phyloP scores from a whole-genome alignment of 2,113 vertebrate genomes.

The Hyperoodon ampullatus region DNA sequence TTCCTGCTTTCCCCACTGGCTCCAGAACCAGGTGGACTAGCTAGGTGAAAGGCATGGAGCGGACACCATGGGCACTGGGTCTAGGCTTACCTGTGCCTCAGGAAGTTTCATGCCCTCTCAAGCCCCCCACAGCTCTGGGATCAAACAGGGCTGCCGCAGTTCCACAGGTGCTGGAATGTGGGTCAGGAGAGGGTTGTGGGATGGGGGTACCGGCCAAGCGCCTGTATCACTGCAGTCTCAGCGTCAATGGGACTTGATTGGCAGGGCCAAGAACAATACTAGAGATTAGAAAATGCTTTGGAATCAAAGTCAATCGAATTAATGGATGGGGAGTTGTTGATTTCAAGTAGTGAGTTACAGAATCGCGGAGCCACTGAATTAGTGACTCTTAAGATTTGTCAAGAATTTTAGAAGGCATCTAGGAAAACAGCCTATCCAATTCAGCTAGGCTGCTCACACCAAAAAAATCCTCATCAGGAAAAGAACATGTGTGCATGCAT shows the following conservation, averaged over 20 bases:
- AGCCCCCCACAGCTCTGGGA: not conserved
- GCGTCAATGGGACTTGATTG: not conserved
- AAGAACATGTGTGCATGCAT: not conserved
- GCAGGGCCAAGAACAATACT: not conserved
- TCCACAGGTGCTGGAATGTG: not conserved
- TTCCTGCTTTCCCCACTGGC: not conserved
- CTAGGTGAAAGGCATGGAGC: not conserved
- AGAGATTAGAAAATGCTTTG: conserved; percentile 32
- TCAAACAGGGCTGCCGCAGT: not conserved
- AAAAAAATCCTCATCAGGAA: not conserved
- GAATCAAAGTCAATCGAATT: not conserved
- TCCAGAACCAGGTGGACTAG: not conserved
- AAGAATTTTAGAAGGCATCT: not conserved
- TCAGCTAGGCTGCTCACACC: not conserved
- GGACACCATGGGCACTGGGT: not conserved
- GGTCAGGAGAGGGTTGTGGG: not conserved
- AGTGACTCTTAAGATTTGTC: not conserved
- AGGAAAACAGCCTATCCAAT: not conserved
- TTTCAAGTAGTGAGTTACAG: not conserved
- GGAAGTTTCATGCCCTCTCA: not conserved
- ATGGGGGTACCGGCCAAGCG: not conserved
- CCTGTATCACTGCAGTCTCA: not conserved
- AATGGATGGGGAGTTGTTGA: not conserved
- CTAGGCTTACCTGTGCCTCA: not conserved
- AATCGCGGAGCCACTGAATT: not conserved